Conservation (phyloP, 2,888 invertebrate species). For the Volucella zonaria region DNA sequence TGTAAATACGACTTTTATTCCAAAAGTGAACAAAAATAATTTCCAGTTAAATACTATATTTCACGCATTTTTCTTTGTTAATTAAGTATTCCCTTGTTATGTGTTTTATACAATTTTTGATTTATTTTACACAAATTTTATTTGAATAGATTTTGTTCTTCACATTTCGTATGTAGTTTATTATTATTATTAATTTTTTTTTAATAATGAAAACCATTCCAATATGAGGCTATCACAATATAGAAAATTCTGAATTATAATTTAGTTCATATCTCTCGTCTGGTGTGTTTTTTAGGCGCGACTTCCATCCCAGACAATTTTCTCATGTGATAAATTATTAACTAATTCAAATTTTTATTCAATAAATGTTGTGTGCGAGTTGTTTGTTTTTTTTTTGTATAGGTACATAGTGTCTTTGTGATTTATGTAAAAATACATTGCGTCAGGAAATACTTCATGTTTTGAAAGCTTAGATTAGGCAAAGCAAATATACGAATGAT, state of each 20-base stretch:
- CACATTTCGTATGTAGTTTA: background rate
- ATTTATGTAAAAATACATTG: slow-evolving; percentile 14
- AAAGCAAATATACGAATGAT: background rate
- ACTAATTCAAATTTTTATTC: slow-evolving; percentile 26
- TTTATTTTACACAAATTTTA: slow-evolving; percentile 26
- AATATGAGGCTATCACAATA: slow-evolving; percentile 66
- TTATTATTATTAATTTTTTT: background rate
- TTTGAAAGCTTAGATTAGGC: slow-evolving; percentile 5
- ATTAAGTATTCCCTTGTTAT: background rate
- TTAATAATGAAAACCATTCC: slow-evolving; percentile 65
- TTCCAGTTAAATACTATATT: background rate
- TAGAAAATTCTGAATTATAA: slow-evolving; percentile 52
- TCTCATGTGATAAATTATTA: slow-evolving; percentile 45
- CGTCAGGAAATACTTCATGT: background rate
- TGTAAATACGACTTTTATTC: no score
- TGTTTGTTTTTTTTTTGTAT: slow-evolving; percentile 22
- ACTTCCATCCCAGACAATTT: slow-evolving; percentile 28
- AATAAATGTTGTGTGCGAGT: slow-evolving; percentile 10
- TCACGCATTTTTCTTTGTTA: background rate
- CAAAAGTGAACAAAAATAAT: background rate
- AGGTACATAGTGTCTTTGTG: slow-evolving; percentile 3
- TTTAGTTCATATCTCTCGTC: background rate
- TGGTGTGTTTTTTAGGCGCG: slow-evolving; percentile 1
- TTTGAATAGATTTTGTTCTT: slow-evolving; percentile 13
- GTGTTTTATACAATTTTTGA: slow-evolving; percentile 14